Percentiles rank a stretch among this genome's conserved stretches.
These are phyloP conservation scores for Synanceia verrucosa DNA, from an alignment of 2,797 vertebrate species.

Conservation along the genomic window DNA sequence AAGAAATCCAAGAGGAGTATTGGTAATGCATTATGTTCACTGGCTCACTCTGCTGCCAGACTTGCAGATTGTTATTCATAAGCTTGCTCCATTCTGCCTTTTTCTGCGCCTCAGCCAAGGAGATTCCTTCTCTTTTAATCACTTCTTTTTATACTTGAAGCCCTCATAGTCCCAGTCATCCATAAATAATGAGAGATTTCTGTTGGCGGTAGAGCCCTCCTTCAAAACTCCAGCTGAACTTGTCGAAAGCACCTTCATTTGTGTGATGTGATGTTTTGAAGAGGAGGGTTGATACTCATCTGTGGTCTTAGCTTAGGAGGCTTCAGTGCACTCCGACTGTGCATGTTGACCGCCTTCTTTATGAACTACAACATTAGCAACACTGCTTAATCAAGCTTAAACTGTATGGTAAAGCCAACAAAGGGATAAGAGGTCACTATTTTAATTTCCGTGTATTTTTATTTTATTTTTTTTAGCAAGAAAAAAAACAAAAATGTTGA, in stretches of 20 bases:
- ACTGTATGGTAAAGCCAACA: slow-evolving; percentile 55
- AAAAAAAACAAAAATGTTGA: slow-evolving; percentile 42
- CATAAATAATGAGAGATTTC: slow-evolving; percentile 77
- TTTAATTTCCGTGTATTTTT: slow-evolving; percentile 43
- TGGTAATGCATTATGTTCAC: slow-evolving; percentile 76
- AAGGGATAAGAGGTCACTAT: slow-evolving; percentile 52
- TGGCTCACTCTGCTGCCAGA: slow-evolving; percentile 76
- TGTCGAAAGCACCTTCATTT: slow-evolving; percentile 75
- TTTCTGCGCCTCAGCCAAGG: slow-evolving; percentile 84
- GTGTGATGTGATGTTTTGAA: slow-evolving; percentile 74
- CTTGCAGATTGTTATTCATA: slow-evolving; percentile 82
- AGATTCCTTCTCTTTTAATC: slow-evolving; percentile 84
- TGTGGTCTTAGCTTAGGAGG: slow-evolving; percentile 61
- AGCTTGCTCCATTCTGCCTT: slow-evolving; percentile 84
- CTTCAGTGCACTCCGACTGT: slow-evolving; percentile 58
- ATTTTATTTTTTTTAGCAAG: slow-evolving; percentile 35
- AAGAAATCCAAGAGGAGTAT: slow-evolving; percentile 77
- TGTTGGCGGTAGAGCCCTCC: slow-evolving; percentile 66
- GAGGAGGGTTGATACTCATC: slow-evolving; percentile 62
- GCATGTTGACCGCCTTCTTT: slow-evolving; percentile 62
- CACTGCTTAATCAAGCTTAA: slow-evolving; percentile 58
- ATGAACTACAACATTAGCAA: slow-evolving; percentile 57
- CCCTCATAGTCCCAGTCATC: slow-evolving; percentile 74
- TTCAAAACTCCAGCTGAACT: slow-evolving; percentile 74
- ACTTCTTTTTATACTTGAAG: slow-evolving; percentile 86